These are phyloP conservation scores for Arge pagana DNA, from an alignment of 2,888 invertebrate species.

Conservation along the genomic window DNA sequence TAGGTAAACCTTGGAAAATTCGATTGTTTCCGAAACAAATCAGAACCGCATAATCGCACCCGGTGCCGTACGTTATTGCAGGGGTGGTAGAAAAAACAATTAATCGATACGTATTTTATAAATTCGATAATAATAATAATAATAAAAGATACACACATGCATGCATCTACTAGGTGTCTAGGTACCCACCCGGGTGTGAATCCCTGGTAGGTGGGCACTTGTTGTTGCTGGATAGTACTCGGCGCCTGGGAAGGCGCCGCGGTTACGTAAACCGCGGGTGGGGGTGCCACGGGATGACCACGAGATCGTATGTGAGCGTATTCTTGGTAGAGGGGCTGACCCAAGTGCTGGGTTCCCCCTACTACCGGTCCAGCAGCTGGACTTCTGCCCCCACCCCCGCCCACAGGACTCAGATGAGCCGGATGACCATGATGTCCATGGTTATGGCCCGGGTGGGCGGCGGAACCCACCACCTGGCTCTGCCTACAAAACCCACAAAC, in stretches of 20 bases:
- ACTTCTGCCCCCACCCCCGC: constrained; percentile 49
- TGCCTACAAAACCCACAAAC: constrained; percentile 50
- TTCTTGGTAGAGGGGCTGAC: constrained; percentile 69
- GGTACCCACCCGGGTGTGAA: constrained; percentile 59
- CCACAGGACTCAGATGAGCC: constrained; percentile 50
- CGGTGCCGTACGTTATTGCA: too few species aligned
- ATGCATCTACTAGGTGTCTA: constrained; percentile 57
- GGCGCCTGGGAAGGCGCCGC: constrained; percentile 59
- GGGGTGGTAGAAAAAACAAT: constrained; percentile 26
- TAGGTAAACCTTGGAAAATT: too few species aligned
- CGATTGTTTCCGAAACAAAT: constrained; percentile 13
- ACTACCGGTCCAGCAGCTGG: constrained; percentile 55
- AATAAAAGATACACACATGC: constrained; percentile 57
- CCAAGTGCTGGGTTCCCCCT: constrained; percentile 63
- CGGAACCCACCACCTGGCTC: constrained; percentile 54
- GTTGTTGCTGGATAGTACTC: constrained; percentile 54
- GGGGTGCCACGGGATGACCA: constrained; percentile 64
- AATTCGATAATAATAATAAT: too few species aligned
- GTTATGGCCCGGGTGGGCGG: constrained; percentile 53
- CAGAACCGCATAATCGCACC: too few species aligned
- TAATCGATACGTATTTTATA: constrained; percentile 27
- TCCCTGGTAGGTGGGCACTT: constrained; percentile 58
- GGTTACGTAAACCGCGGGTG: constrained; percentile 74
- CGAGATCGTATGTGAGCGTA: constrained; percentile 55
- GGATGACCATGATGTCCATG: constrained; percentile 54